Evolutionary conservation across 1,140 invertebrate genomes (phyloP), one percentile per base, ranked within the genome.

Genomic region (Meloidogyne exigua): DNA sequence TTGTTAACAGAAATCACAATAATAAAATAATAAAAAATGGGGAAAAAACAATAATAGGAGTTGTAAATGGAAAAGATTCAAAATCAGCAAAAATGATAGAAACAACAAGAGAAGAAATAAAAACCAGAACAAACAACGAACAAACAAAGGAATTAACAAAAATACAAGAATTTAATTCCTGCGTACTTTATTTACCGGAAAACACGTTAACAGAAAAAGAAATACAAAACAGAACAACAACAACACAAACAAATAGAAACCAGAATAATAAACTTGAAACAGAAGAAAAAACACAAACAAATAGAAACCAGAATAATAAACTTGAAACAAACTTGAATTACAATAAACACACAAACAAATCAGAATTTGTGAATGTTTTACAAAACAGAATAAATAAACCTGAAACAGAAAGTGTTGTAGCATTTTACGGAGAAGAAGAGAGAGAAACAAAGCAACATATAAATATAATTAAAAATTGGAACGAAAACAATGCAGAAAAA

Each of bases 371-470:
- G 3, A 18, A 49, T 11, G 18, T 18, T 18, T 49, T 49, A 49
- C 44, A 49, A 49, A 49, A 49, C 44, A 49, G 18, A 18, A 18
- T 49, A 18, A 18, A 49, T 57, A 1, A n/a, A 57, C 18, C 21
- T n/a, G 49, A 57, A 57, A 57, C 49, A 57, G 49, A 57, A 57
- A 57, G 49, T 57, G 49, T 57, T 57, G 49, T 57, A n/a, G 49
- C 49, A n/a, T 57, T 49, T 18, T 49, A 49, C 18, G 15, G 44
- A 5, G 44, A 49, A 49, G 11, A n/a, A 1, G 44, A 18, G 15
- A 49, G 44, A 49, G 18, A 49, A 18, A 49, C 18, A 18, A 18
- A 49, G 7, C 44, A 49, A 49, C 18, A 49, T 18, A n/a, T 15
- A 18, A 11, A n/a, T n/a, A 57, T 57, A 57, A 57, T 57, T n/a